These are phyloP conservation scores for Listrodromus nycthemerus DNA, from an alignment of 2,888 invertebrate species.

Conservation along the genomic window DNA sequence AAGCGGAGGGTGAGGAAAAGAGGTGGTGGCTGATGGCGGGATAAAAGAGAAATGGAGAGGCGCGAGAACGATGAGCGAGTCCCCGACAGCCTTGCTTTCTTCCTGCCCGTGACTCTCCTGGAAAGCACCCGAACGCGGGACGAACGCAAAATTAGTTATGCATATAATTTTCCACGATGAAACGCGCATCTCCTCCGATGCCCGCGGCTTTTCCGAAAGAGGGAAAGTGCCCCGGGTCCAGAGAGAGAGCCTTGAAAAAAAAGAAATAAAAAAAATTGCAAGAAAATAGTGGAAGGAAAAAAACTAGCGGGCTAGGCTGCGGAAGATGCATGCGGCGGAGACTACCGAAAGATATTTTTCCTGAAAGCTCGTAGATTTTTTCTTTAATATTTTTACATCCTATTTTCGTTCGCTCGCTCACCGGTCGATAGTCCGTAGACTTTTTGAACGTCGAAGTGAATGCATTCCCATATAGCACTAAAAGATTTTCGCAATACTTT, in stretches of 20 bases:
- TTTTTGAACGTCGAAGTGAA: too few relatives aligned
- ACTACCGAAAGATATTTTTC: conserved; percentile 23
- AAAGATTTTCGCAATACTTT: too few relatives aligned
- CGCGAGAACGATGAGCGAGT: conserved; percentile 29
- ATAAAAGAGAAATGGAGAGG: conserved; percentile 23
- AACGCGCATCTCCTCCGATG: conserved; percentile 48
- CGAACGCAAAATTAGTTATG: conserved; percentile 60
- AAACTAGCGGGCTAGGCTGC: background rate
- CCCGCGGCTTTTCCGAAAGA: conserved; percentile 38
- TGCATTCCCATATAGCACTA: too few relatives aligned
- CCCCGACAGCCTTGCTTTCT: conserved; percentile 1
- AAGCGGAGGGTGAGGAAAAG: conserved; percentile 8
- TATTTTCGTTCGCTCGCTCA: too few relatives aligned
- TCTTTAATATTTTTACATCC: too few relatives aligned
- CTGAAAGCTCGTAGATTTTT: background rate
- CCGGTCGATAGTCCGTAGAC: too few relatives aligned
- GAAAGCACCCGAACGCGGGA: background rate
- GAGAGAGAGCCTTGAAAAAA: conserved; percentile 9
- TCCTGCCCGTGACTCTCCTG: conserved; percentile 18
- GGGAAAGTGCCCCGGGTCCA: conserved; percentile 2
- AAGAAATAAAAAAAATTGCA: conserved; percentile 19
- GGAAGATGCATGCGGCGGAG: background rate
- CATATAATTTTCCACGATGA: conserved; percentile 61
- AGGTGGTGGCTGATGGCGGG: background rate
- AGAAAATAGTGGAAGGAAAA: conserved; percentile 26